These are phyloP conservation scores for Drosophila mauritiana DNA, from an alignment of 1,140 invertebrate species.

Conservation along the genomic window DNA sequence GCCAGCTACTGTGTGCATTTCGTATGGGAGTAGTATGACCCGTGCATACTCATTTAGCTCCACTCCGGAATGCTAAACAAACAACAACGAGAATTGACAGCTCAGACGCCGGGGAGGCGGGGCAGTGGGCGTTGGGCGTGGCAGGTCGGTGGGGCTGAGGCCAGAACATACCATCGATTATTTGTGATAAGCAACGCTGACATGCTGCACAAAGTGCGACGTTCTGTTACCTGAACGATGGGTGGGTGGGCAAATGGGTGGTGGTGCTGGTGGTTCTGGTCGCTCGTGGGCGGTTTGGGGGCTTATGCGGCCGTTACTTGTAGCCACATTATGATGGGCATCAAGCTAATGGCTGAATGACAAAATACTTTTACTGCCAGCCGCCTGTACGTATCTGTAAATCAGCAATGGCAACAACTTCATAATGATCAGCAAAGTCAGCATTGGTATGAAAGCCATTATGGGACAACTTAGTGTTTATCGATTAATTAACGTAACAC, in stretches of 20 bases:
- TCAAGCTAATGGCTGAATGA: conserved; percentile 63
- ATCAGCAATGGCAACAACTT: conserved; percentile 67
- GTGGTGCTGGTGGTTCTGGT: neutral
- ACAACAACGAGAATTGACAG: conserved; percentile 76
- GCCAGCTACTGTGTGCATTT: conserved; percentile 38
- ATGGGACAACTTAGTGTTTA: conserved; percentile 41
- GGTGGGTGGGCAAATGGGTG: conserved; percentile 7
- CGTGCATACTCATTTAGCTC: conserved; percentile 62
- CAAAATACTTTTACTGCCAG: conserved; percentile 58
- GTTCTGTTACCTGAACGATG: conserved; percentile 22
- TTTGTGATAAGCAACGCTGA: conserved; percentile 70
- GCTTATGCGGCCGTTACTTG: conserved; percentile 1
- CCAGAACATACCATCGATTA: conserved; percentile 61
- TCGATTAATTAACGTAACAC: conserved; percentile 81
- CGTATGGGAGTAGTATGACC: conserved; percentile 9
- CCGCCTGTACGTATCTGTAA: conserved; percentile 36
- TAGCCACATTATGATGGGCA: conserved; percentile 56
- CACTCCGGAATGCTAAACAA: conserved; percentile 45
- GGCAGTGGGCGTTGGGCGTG: conserved; percentile 5
- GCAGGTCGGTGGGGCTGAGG: neutral
- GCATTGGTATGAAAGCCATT: conserved; percentile 52
- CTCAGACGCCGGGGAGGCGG: conserved; percentile 31
- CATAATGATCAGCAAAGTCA: conserved; percentile 23
- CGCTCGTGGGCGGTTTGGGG: conserved; percentile 9
- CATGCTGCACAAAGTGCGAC: conserved; percentile 64